A percentile compares a stretch with the other conserved stretches of the same genome.
These are phyloP conservation scores for Pantherophis alleghaniensis DNA, from an alignment of 2,797 vertebrate genomes.

Conservation along the genomic window DNA sequence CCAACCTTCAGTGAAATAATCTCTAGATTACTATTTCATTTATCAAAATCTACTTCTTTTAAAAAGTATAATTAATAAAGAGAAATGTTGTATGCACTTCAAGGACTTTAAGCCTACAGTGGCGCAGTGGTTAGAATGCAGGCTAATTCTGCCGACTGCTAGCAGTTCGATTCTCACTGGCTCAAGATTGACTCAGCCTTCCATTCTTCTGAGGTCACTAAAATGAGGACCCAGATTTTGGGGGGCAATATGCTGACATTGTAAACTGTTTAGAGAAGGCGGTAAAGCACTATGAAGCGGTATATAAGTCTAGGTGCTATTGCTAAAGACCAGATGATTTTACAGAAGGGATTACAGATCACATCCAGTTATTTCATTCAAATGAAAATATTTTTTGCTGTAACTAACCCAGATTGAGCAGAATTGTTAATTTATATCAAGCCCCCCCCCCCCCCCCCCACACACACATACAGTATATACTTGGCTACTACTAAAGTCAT, in stretches of 20 bases:
- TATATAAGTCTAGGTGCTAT: neutral
- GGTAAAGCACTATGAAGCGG: neutral
- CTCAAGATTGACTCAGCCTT: neutral
- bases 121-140: neutral
- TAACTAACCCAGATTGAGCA: neutral
- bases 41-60: neutral
- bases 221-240: neutral
- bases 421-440: neutral
- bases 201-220: neutral
- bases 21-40: constrained; percentile 8
- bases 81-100: neutral
- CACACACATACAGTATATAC: neutral
- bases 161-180: neutral
- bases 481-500: neutral
- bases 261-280: neutral
- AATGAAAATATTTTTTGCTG: neutral
- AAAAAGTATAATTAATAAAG: neutral
- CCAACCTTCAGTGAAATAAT: accelerated
- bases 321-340: neutral
- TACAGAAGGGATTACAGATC: neutral
- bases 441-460: neutral
- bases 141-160: neutral
- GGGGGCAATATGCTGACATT: neutral
- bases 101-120: neutral
- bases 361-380: neutral